These are phyloP conservation scores for Anguilla anguilla DNA, from an alignment of 2,797 vertebrate species.

Conservation along the genomic window DNA sequence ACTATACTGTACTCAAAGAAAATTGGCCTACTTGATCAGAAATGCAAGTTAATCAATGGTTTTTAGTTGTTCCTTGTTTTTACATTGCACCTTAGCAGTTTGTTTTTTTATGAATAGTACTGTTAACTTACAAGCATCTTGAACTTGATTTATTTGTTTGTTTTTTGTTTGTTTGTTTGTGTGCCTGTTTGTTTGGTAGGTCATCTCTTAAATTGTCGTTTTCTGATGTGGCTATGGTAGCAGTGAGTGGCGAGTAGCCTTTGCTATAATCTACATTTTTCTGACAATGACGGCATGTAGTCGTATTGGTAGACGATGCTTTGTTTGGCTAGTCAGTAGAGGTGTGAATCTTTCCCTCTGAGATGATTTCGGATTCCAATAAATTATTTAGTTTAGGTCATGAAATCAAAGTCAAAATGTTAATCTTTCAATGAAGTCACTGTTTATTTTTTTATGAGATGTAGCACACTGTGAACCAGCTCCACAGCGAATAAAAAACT, in stretches of 20 bases:
- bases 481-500: too few relatives aligned
- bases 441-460: too few relatives aligned
- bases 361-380: neutral
- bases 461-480: too few relatives aligned
- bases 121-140: neutral
- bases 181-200: constrained; percentile 14
- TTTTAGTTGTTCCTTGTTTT: neutral
- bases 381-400: too few relatives aligned
- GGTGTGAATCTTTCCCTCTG: neutral
- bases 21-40: too few relatives aligned
- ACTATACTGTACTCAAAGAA: neutral
- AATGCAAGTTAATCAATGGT: neutral
- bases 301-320: neutral
- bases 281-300: neutral
- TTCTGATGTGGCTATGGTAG: neutral
- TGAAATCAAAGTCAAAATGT: too few relatives aligned
- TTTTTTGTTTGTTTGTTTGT: constrained; percentile 4
- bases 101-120: neutral
- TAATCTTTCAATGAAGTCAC: too few relatives aligned
- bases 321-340: neutral
- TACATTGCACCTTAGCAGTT: neutral
- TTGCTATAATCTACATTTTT: constrained; percentile 28
- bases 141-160: neutral
- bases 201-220: neutral
- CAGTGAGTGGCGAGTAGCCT: constrained; percentile 15